Base-by-base conservation (phyloP, 2,113 vertebrate species). In the Miniopterus natalensis region DNA sequence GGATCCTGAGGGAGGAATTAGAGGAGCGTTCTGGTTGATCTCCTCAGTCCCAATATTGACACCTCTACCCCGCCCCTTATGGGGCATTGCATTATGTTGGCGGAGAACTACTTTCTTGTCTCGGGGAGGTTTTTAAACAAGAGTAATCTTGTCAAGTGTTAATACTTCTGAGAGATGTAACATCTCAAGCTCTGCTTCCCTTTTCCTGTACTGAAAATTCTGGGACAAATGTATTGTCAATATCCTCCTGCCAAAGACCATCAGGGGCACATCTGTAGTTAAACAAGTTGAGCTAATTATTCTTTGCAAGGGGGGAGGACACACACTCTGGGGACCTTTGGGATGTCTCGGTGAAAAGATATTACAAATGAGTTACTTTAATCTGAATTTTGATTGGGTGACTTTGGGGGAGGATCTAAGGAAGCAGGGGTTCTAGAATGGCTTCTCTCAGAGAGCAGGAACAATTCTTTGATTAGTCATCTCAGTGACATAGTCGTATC, bases 251-350 rank as follows among this genome's bases (percentile, higher is more conserved):
- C 10, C 12, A 47, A 68, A 66, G 55, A 55, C 9, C 2, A 6
- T 13, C 2, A 17, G 18, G 18, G 36, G 29, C 11, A 13, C 8
- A 74, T 27, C 2, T 86, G 10, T 27, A 47, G 61, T 31, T 84
- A 74, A 71, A 61, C 14, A n/a, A 65, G 68, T 15, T 79, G 53
- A 42, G 31, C 6, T 21, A 27, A 36, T 73, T 73, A 10, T 23
- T 80, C 42, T 27, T 27, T 36, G 31, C 14, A 13, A 7, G 2
- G 18, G 87, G 79, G 25, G 59, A 87, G 75, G 61, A 13, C 0
- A 6, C 1, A 6, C 3, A 31, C 8, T 0, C 0, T 40, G 29
- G 20, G 36, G 8, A 12, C 65, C 12, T n/a, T 8, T 57, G 57
- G 25, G 42, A 21, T 8, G 6, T 59, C n/a, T 78, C 57, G 31